Conservation (phyloP, 2,797 vertebrate genomes). For the Phrynocephalus vlangalii region DNA sequence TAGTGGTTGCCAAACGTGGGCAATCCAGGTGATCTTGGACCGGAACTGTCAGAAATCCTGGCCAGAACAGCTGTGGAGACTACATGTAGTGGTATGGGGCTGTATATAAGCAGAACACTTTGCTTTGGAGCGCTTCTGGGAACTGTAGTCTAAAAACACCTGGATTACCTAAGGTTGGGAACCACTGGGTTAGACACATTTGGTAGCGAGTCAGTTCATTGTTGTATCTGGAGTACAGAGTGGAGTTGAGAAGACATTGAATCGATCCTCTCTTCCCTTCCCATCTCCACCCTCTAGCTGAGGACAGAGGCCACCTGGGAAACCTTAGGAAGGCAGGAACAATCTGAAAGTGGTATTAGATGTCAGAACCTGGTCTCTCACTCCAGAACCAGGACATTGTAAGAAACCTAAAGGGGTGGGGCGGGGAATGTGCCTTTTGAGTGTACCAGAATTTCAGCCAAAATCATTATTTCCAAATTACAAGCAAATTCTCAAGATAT, state of each 20-base stretch:
- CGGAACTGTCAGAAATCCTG: no score
- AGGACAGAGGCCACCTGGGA: no score
- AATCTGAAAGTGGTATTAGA: neutral
- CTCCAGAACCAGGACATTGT: neutral
- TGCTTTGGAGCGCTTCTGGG: no score
- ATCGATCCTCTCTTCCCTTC: neutral
- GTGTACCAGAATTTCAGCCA: neutral
- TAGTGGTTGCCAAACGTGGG: no score
- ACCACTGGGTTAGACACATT: no score
- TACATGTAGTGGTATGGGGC: no score
- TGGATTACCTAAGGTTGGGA: no score
- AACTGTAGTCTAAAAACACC: no score
- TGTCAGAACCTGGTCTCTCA: neutral
- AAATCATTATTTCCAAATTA: neutral
- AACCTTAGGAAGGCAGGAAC: neutral
- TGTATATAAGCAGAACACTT: no score
- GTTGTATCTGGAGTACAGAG: neutral
- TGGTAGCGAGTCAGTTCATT: neutral
- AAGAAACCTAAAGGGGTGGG: neutral
- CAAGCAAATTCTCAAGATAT: neutral
- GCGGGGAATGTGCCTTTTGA: no score
- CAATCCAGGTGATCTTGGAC: no score
- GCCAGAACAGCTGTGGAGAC: no score
- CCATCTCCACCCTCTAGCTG: neutral
- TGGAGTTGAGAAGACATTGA: neutral